phyloP scores from a whole-genome alignment of 2,797 vertebrate genomes.

The Onychomys arenicola region DNA sequence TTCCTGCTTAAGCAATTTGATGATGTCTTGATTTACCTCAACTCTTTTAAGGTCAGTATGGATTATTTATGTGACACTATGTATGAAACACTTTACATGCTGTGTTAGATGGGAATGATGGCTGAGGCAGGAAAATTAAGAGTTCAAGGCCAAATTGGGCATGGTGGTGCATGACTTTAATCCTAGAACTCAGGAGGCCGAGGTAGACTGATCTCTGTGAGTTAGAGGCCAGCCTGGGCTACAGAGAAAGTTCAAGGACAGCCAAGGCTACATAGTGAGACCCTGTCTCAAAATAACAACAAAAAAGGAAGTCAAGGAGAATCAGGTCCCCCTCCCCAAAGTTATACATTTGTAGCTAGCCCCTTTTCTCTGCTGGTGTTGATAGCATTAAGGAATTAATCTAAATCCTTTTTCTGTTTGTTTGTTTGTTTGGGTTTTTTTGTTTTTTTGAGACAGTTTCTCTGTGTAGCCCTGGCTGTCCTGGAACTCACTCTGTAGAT shows the following conservation, averaged over 20 bases:
- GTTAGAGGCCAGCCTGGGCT: background rate
- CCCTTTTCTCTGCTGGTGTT: background rate
- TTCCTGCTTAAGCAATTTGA: conserved; percentile 97
- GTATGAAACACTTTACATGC: conserved; percentile 14
- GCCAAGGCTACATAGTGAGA: background rate
- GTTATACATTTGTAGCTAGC: background rate
- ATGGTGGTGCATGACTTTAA: background rate
- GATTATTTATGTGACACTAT: conserved; percentile 27
- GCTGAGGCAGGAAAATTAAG: background rate
- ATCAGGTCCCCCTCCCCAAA: background rate
- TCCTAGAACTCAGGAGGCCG: background rate
- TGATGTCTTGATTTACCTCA: conserved; percentile 98
- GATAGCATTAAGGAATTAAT: background rate
- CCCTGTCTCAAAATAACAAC: background rate
- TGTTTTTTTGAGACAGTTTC: background rate
- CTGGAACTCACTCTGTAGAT: background rate
- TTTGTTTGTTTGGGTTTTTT: background rate
- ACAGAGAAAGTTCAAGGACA: background rate
- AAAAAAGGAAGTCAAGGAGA: background rate
- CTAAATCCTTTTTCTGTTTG: background rate
- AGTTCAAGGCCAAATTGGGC: background rate
- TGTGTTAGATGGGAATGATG: background rate
- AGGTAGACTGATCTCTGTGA: background rate
- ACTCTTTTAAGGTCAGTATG: conserved; percentile 96
- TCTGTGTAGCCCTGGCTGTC: background rate